Base-by-base conservation (phyloP, 2,113 vertebrate species). In the Paramormyrops kingsleyae region DNA sequence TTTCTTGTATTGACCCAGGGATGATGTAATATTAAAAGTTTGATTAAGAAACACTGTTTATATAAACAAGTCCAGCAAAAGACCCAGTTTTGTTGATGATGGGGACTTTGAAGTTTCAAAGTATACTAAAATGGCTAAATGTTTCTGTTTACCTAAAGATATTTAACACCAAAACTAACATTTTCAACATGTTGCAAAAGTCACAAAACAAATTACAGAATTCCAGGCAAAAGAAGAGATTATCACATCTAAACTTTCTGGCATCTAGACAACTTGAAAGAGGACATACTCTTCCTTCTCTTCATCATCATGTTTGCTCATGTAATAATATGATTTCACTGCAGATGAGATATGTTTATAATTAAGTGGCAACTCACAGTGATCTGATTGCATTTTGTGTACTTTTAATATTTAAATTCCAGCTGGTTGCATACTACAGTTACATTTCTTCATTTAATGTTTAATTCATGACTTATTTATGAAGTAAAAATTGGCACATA, bases 241-340 rank as follows among this genome's bases (percentile, higher is more conserved):
- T 24, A 47, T 9, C 83, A 77, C 50, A 42, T 39, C 87, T 31
- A 12, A 47, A 70, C 24, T 86, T 70, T 87, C 91, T 90, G 62
- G 89, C 88, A 89, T 87, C 94, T 93, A 94, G 93, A 93, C 94
- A 94, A 95, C 93, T 89, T 95, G 93, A 93, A 94, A 95, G 92
- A 94, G 59, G 92, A 92, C 94, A 93, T 92, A 92, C 93, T 80
- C 91, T 92, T 93, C 91, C 92, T 94, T 92, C 62, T 70, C 92
- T 91, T 92, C 94, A 91, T 91, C 91, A 46, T 92, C 91, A 92
- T 95, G 94, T 95, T 95, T 95, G 93, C 93, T 93, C 90, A 93
- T 92, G 94, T 88, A 88, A 89, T 92, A 92, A 93, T 93, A 92
- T 93, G 91, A 94, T 94, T 94, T 92, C 91, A 92, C 92, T 91